These are phyloP conservation scores for Scrobipalpa costella DNA, from an alignment of 2,888 invertebrate genomes.

Conservation along the genomic window DNA sequence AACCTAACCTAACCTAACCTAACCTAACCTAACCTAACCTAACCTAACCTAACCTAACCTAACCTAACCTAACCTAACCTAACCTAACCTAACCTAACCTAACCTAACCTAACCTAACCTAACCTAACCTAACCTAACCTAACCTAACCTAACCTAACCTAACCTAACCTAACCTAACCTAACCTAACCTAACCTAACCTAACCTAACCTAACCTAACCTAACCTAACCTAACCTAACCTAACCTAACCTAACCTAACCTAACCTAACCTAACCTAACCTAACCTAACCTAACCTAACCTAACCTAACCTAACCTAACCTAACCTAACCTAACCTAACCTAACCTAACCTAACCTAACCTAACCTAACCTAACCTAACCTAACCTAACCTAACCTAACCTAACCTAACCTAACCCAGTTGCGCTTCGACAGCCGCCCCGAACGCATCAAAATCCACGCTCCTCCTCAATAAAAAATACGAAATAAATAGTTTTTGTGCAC, in stretches of 20 bases:
- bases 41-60: constrained; percentile 30
- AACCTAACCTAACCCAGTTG: too few relatives aligned
- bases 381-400: constrained; percentile 26
- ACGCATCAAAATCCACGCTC: too few relatives aligned
- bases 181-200: constrained; percentile 22
- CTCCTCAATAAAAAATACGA: too few relatives aligned
- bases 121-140: constrained; percentile 18
- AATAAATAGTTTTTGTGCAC: too few relatives aligned
- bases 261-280: constrained; percentile 20
- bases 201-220: constrained; percentile 17
- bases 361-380: constrained; percentile 26
- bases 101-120: constrained; percentile 9
- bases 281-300: constrained; percentile 9
- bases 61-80: constrained; percentile 28
- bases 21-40: not conserved
- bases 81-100: constrained; percentile 33
- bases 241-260: constrained; percentile 13
- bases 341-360: constrained; percentile 25
- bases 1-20: constrained; percentile 24
- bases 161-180: constrained; percentile 18
- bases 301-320: constrained; percentile 5
- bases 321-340: constrained; percentile 24
- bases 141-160: constrained; percentile 7
- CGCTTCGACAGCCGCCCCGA: too few relatives aligned
- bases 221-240: constrained; percentile 24